phyloP scores from a whole-genome alignment of 2,888 invertebrate genomes.

The Taphrorychus bicolor region DNA sequence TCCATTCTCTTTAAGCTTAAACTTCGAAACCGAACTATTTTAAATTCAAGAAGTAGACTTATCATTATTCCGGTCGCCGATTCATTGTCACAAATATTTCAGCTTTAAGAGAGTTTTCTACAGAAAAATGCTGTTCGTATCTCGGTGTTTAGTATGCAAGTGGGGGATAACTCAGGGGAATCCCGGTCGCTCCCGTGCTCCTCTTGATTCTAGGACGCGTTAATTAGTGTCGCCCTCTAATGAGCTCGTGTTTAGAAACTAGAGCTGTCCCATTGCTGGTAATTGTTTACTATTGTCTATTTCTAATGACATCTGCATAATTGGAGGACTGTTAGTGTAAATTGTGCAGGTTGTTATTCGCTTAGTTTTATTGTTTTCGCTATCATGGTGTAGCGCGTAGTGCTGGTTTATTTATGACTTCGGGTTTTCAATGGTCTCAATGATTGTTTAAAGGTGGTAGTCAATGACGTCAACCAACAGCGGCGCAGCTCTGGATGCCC shows the following conservation, averaged over 20 bases:
- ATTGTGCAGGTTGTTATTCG: background rate
- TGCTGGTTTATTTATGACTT: too few species aligned
- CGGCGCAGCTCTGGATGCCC: too few species aligned
- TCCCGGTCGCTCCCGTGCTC: slow-evolving; percentile 6
- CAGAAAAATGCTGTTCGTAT: slow-evolving; percentile 21
- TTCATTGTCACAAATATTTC: slow-evolving; percentile 35
- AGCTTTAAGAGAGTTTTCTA: slow-evolving; percentile 13
- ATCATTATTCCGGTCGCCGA: slow-evolving; percentile 23
- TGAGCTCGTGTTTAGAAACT: slow-evolving; percentile 32
- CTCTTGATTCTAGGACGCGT: slow-evolving; percentile 7
- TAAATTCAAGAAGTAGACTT: slow-evolving; percentile 20
- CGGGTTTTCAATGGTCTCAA: too few species aligned
- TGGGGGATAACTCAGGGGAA: slow-evolving; percentile 14
- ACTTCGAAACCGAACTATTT: slow-evolving; percentile 15
- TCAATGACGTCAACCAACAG: too few species aligned
- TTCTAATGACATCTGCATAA: slow-evolving; percentile 35
- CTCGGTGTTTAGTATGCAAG: slow-evolving; percentile 31
- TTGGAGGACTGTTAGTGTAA: slow-evolving; percentile 11
- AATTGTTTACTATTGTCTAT: slow-evolving; percentile 31
- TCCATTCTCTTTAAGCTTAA: background rate
- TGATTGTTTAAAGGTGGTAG: too few species aligned
- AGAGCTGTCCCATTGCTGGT: slow-evolving; percentile 32
- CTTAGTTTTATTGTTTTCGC: background rate
- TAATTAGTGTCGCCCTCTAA: slow-evolving; percentile 29
- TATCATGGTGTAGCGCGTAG: too few species aligned